Percentiles rank a stretch among this genome's conserved stretches.
Conservation (phyloP, 2,797 vertebrate genomes). For the Parauchenoglanis ngamensis region DNA sequence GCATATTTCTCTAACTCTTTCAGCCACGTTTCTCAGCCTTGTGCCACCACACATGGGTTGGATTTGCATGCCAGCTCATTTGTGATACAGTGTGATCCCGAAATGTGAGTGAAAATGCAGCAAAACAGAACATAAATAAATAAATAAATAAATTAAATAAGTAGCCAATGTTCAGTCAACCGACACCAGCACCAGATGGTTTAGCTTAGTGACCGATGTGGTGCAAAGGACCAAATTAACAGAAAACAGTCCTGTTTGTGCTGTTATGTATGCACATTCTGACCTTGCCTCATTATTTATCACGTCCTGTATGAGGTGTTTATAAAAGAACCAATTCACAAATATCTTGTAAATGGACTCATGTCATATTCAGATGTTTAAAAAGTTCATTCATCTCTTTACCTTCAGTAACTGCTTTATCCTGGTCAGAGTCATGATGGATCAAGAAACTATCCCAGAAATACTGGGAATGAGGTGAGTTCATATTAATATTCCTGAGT, state of each 20-base stretch:
- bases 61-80: constrained; percentile 27
- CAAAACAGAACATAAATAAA: constrained; percentile 34
- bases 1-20: constrained; percentile 1
- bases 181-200: constrained; percentile 53
- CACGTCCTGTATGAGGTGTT: neutral
- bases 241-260: constrained; percentile 22
- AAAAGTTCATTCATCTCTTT: neutral
- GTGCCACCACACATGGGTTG: constrained; percentile 1
- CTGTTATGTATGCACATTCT: constrained; percentile 9
- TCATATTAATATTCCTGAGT: neutral
- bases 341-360: neutral
- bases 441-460: neutral
- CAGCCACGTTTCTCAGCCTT: constrained; percentile 4
- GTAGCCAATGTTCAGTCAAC: constrained; percentile 32
- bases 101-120: constrained; percentile 29
- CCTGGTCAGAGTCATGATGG: neutral
- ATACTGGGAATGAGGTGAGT: neutral
- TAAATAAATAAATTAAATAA: constrained; percentile 15
- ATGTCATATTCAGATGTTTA: neutral
- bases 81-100: constrained; percentile 19
- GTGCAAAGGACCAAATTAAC: constrained; percentile 37
- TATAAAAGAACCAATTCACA: neutral
- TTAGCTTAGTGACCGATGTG: constrained; percentile 42
- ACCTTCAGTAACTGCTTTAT: neutral
- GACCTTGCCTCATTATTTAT: neutral